Percentiles rank a stretch among this genome's conserved stretches.
Conservation (phyloP, 2,797 vertebrate species). For the Clarias fuscus region DNA sequence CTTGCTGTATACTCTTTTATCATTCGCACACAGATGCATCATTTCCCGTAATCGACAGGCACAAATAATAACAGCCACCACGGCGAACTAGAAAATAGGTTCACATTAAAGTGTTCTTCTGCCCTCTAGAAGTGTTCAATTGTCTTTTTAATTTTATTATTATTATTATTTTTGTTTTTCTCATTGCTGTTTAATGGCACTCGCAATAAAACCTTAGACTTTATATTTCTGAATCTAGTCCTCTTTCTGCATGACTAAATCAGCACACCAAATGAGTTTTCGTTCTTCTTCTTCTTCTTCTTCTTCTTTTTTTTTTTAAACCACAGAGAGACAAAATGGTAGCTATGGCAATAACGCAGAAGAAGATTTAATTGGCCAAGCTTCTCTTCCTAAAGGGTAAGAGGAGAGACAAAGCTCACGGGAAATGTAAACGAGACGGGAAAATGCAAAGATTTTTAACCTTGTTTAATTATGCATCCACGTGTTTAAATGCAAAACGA, state of each 20-base stretch:
- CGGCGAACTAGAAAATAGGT: background rate
- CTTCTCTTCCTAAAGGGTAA: slow-evolving; percentile 43
- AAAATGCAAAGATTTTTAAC: slow-evolving; percentile 39
- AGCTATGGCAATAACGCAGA: slow-evolving; percentile 40
- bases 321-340: slow-evolving; percentile 43
- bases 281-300: slow-evolving; percentile 26
- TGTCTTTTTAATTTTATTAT: background rate
- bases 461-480: slow-evolving; percentile 42
- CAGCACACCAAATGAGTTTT: slow-evolving; percentile 40
- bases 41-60: background rate
- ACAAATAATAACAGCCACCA: slow-evolving; percentile 1
- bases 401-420: slow-evolving; percentile 41
- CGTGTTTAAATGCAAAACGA: slow-evolving; percentile 25
- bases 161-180: slow-evolving; percentile 8
- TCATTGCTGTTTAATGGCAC: slow-evolving; percentile 4
- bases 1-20: background rate
- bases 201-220: slow-evolving; percentile 16
- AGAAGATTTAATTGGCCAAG: slow-evolving; percentile 51
- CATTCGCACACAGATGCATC: background rate
- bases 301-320: slow-evolving; percentile 27
- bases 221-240: background rate
- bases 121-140: slow-evolving; percentile 20
- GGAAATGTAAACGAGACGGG: slow-evolving; percentile 37
- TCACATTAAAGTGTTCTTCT: background rate
- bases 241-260: slow-evolving; percentile 39